Percentiles rank a stretch among this genome's conserved stretches.
Conservation (phyloP, 2,888 invertebrate species). For the Acholoe squamosa region DNA sequence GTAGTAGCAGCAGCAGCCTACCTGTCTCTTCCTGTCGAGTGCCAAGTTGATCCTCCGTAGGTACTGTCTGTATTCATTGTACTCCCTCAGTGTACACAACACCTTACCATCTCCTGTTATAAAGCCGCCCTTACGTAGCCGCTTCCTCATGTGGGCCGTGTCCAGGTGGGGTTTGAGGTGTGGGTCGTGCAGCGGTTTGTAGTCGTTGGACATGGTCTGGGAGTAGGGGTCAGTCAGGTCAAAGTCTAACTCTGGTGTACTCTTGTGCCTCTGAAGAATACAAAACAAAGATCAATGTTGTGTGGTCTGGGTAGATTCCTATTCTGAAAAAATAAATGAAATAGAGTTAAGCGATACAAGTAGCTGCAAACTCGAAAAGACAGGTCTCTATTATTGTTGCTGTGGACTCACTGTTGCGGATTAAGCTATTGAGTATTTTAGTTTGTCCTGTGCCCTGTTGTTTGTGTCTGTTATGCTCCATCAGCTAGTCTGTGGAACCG, state of each 20-base stretch:
- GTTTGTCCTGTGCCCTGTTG: no score
- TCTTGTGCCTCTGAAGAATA: constrained; percentile 65
- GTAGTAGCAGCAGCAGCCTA: no score
- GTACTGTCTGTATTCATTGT: constrained; percentile 87
- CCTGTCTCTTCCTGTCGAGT: constrained; percentile 71
- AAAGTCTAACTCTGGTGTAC: constrained; percentile 73
- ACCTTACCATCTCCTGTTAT: constrained; percentile 87
- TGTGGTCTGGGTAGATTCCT: no score
- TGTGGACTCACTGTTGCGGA: no score
- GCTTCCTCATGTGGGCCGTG: constrained; percentile 71
- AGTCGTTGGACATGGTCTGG: constrained; percentile 73
- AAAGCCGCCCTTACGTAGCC: constrained; percentile 85
- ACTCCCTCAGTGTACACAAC: constrained; percentile 87
- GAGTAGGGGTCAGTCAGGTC: constrained; percentile 77
- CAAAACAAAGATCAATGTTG: no score
- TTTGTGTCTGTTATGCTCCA: no score
- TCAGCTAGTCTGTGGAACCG: no score
- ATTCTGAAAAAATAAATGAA: no score
- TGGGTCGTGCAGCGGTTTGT: constrained; percentile 78
- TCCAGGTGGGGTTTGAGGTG: constrained; percentile 72
- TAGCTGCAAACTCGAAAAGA: no score
- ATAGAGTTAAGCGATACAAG: no score
- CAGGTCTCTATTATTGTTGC: no score
- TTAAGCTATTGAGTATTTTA: no score
- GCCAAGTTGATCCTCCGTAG: constrained; percentile 79